These are phyloP conservation scores for Orestias chungarensis DNA, from an alignment of 2,797 vertebrate species.

Conservation along the genomic window DNA sequence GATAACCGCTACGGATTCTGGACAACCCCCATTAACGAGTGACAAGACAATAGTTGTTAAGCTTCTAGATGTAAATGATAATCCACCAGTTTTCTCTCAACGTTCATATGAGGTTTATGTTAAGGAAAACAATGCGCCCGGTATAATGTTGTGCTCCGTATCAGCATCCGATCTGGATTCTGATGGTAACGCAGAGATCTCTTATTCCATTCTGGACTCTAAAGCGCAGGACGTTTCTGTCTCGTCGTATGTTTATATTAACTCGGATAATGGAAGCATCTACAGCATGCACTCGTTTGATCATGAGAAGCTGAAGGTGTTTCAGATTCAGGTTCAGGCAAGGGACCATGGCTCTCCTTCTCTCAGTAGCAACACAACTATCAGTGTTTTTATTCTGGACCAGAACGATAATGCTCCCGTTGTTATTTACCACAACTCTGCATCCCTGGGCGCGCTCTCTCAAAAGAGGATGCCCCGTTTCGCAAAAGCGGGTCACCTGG, in stretches of 20 bases:
- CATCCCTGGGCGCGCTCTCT: constrained; percentile 68
- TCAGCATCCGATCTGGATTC: constrained; percentile 79
- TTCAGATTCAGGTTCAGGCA: constrained; percentile 69
- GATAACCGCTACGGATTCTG: constrained; percentile 72
- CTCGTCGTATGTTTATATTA: constrained; percentile 73
- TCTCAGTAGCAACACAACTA: constrained; percentile 73
- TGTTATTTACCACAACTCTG: constrained; percentile 78
- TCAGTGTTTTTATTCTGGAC: constrained; percentile 80
- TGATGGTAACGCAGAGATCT: constrained; percentile 79
- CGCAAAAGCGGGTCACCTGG: constrained; percentile 66
- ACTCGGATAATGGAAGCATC: constrained; percentile 66
- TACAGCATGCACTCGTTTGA: constrained; percentile 60
- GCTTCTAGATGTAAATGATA: constrained; percentile 84
- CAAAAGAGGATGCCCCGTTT: constrained; percentile 71
- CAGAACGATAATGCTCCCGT: constrained; percentile 79
- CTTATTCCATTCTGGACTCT: constrained; percentile 75
- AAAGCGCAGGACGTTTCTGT: constrained; percentile 69
- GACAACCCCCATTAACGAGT: constrained; percentile 72
- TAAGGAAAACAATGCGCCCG: constrained; percentile 81
- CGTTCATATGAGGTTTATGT: constrained; percentile 76
- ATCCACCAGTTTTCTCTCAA: constrained; percentile 79
- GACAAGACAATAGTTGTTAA: constrained; percentile 72
- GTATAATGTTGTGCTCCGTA: constrained; percentile 78
- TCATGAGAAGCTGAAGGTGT: constrained; percentile 28
- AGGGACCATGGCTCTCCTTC: constrained; percentile 75